These are phyloP conservation scores for Theristicus caerulescens DNA, from an alignment of 2,113 vertebrate species.

Conservation along the genomic window DNA sequence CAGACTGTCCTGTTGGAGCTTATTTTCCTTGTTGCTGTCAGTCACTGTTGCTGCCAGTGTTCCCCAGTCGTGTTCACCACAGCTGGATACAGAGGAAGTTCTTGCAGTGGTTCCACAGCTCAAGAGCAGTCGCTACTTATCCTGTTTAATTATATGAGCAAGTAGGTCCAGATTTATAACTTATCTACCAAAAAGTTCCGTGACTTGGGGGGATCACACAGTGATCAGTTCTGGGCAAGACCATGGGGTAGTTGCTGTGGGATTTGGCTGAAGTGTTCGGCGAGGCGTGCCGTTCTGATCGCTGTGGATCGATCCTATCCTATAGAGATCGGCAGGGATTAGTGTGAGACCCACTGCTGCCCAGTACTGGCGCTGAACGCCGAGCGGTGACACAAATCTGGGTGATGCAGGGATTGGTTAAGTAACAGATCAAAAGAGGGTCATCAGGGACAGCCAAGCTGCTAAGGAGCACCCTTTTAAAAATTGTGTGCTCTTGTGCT, in stretches of 20 bases:
- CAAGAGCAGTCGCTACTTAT: neutral
- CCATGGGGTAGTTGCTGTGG: rapidly evolving
- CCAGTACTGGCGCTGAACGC: neutral
- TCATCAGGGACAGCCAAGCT: neutral
- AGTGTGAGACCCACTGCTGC: neutral
- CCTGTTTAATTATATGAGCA: neutral
- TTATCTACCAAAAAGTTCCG: neutral
- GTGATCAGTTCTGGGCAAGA: neutral
- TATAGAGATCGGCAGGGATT: neutral
- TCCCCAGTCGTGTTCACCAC: neutral
- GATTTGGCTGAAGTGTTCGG: neutral
- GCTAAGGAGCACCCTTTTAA: neutral
- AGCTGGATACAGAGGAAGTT: rapidly evolving
- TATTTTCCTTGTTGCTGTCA: neutral
- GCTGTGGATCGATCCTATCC: neutral
- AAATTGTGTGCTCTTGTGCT: neutral
- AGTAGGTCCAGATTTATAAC: neutral
- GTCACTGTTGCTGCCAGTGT: neutral
- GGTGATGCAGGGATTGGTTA: neutral
- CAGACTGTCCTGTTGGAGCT: neutral
- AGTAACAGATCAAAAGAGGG: neutral
- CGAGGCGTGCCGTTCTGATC: neutral
- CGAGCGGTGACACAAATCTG: neutral
- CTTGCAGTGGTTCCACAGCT: neutral
- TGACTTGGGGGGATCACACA: neutral